Conservation (phyloP, 2,113 vertebrate genomes). For the Willisornis vidua region DNA sequence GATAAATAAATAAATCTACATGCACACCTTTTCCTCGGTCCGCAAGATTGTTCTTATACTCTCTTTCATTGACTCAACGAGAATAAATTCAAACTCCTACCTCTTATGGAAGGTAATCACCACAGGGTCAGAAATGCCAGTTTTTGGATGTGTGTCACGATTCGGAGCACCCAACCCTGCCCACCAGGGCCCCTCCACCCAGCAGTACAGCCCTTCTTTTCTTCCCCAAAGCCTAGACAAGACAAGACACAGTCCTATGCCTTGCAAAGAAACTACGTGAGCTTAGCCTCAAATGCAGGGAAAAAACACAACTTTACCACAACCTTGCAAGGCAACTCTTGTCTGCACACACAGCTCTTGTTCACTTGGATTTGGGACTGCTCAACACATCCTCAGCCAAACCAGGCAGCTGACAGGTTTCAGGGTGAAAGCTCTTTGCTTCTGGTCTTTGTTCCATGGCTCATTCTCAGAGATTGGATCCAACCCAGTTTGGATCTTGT, state of each 20-base stretch:
- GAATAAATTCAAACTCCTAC: neutral
- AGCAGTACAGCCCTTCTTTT: neutral
- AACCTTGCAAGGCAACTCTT: neutral
- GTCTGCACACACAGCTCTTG: rapidly evolving
- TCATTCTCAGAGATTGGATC: neutral
- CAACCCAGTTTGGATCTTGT: neutral
- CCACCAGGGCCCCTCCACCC: rapidly evolving
- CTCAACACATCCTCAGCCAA: neutral
- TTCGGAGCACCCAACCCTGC: neutral
- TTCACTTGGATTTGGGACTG: neutral
- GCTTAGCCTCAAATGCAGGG: neutral
- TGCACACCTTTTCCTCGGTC: neutral
- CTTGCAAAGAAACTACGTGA: neutral
- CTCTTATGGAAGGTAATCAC: neutral
- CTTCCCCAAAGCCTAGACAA: neutral
- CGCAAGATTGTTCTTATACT: neutral
- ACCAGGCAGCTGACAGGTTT: neutral
- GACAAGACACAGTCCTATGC: neutral
- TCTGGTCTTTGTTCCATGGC: neutral
- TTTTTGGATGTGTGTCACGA: neutral
- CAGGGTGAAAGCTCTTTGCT: neutral
- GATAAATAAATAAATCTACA: neutral
- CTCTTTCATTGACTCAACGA: neutral
- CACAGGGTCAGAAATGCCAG: neutral
- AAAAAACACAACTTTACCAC: neutral